These are phyloP conservation scores for Sepioteuthis lessoniana DNA, from an alignment of 2,888 invertebrate species.

Conservation along the genomic window DNA sequence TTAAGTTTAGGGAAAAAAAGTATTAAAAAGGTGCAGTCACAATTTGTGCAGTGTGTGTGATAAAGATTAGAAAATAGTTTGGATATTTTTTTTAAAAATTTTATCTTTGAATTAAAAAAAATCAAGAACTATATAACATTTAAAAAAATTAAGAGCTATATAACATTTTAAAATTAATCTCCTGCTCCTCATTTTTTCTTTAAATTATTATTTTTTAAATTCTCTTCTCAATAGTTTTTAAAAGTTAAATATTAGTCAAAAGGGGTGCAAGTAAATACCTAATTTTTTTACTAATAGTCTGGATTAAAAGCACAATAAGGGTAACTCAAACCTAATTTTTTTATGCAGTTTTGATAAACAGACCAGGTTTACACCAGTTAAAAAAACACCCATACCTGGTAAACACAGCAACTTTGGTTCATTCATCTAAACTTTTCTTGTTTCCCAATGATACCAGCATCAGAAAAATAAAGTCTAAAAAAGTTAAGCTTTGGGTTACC, in stretches of 20 bases:
- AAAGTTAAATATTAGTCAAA: not conserved
- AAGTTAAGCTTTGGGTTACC: no score
- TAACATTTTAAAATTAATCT: not conserved
- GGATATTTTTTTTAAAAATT: no score
- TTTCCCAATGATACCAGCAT: no score
- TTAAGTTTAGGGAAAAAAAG: not conserved
- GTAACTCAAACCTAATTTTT: no score
- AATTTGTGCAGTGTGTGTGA: not conserved
- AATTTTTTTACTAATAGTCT: no score
- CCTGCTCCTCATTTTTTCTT: slow-evolving; percentile 23
- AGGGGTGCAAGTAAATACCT: not conserved
- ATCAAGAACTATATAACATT: not conserved
- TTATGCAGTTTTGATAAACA: no score
- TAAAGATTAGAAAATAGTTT: not conserved
- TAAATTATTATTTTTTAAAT: not conserved
- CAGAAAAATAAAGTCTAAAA: no score
- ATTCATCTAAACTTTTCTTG: no score
- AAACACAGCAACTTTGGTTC: no score
- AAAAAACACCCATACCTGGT: no score
- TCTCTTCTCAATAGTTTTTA: not conserved
- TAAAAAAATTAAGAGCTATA: not conserved
- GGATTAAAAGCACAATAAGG: no score
- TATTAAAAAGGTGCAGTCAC: not conserved
- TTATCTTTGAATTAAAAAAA: not conserved
- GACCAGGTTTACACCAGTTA: no score